phyloP scores from a whole-genome alignment of 2,888 invertebrate species.

The Ischnus inquisitorius region DNA sequence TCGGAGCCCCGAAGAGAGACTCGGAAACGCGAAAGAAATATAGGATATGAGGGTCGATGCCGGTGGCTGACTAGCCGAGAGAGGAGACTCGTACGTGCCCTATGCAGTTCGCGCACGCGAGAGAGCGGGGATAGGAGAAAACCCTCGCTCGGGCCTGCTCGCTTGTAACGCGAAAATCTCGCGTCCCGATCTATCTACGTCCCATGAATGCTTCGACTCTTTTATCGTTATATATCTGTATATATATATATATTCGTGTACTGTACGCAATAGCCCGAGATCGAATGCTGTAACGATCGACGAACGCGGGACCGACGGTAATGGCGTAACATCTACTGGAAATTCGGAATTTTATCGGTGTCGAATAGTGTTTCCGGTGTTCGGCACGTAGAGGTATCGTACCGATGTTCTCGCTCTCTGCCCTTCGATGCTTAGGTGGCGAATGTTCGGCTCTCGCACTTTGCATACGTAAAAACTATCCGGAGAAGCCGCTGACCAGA shows the following conservation, averaged over 20 bases:
- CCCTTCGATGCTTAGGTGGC: conserved; percentile 12
- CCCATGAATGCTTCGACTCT: conserved; percentile 1
- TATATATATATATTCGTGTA: background rate
- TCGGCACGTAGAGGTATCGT: conserved; percentile 54
- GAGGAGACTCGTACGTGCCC: conserved; percentile 45
- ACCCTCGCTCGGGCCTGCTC: conserved; percentile 15
- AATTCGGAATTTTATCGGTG: conserved; percentile 60
- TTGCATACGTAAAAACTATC: conserved; percentile 63
- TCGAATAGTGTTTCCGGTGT: conserved; percentile 41
- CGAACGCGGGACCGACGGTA: conserved; percentile 22
- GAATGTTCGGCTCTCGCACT: conserved; percentile 56
- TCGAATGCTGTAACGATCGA: conserved; percentile 49
- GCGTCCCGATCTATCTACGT: conserved; percentile 44
- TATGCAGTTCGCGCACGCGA: conserved; percentile 40
- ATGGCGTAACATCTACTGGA: conserved; percentile 21
- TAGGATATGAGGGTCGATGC: conserved; percentile 58
- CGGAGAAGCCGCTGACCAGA: conserved; percentile 60
- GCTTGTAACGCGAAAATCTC: conserved; percentile 39
- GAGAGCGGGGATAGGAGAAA: conserved; percentile 25
- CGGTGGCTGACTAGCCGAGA: conserved; percentile 37
- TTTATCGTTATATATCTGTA: conserved; percentile 12
- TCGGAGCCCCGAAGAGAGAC: conserved; percentile 11
- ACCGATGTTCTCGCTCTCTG: background rate
- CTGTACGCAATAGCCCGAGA: conserved; percentile 5
- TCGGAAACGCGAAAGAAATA: conserved; percentile 63